Evolutionary conservation across 1,140 invertebrate species (phyloP), one percentile per base, ranked within the genome.

Genomic region (Drosophila bocqueti): DNA sequence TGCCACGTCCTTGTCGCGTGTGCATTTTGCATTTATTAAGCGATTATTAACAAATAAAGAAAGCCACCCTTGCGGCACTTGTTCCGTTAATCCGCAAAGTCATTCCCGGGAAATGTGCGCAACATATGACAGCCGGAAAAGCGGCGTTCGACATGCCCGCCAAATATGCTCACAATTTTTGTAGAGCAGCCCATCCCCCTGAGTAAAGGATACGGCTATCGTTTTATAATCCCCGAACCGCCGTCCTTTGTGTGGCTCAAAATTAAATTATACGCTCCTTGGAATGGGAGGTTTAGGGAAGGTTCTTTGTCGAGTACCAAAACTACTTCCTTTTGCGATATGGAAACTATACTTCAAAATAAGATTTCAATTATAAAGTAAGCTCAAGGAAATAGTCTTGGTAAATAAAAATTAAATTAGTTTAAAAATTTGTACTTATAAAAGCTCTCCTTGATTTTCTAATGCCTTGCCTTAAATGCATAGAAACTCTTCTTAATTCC

Each of bases 21-120:
- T 91, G 85, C 82, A 90, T 79, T 90, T 90, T 90, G 83, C 86
- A 91, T 92, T 92, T 92, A 92, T 92, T 92, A 92, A 92, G 91
- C 91, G 91, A 92, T 92, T 92, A 92, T 91, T 91, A 91, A 91
- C 89, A 81, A 79, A 87, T 87, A 87, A 87, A 83, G 40, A 71
- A 65, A 65, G 61, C 40, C 38, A 31, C 49, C 26, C 36, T 4
- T 13, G 40, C 49, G 55, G 64, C 80, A 83, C 80, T 83, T 83
- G 80, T 83, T 31, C 21, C 59, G 26, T 68, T 91, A 91, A 91
- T 91, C 89, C 89, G 89, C 81, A 91, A 91, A 91, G 89, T 91
- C 89, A 91, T 91, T 91, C 76, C 76, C 60, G 76, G 65, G 65
- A 87, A 89, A 80, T 87, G 82, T 81, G 76, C 76, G 75, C 76